Evolutionary conservation across 2,797 vertebrate species (phyloP).

Genomic region (Hydrophis major): DNA sequence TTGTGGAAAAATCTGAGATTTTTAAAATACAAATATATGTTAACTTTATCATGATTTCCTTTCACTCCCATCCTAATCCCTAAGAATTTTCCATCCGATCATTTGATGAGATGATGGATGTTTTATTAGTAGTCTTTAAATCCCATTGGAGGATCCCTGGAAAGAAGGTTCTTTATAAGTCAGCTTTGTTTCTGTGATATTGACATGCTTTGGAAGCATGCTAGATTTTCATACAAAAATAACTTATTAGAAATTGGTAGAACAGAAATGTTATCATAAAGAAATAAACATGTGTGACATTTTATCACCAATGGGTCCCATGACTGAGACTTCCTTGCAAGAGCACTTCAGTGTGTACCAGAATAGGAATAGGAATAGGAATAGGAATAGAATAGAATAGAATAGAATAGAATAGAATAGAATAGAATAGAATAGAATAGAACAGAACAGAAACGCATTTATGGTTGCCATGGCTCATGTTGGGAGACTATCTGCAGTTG

Average conservation of each 20-base stretch:
- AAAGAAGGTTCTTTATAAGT: not conserved
- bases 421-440: too few species aligned
- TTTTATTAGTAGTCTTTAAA: not conserved
- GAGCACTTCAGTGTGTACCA: not conserved
- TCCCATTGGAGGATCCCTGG: not conserved
- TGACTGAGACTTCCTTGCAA: not conserved
- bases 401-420: too few species aligned
- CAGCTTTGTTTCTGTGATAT: not conserved
- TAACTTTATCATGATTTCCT: not conserved
- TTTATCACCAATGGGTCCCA: not conserved
- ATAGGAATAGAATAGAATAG: too few species aligned
- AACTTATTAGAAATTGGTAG: not conserved
- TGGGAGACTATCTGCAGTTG: too few species aligned
- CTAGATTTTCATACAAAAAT: not conserved
- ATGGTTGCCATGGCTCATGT: too few species aligned
- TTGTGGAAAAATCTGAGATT: not conserved
- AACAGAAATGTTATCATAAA: not conserved
- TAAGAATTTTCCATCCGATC: not conserved
- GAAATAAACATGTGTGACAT: not conserved
- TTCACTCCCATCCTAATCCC: not conserved
- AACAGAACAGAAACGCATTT: too few species aligned
- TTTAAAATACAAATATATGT: not conserved
- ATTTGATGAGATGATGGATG: not conserved
- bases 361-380: not conserved
- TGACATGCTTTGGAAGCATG: not conserved